Evolutionary conservation across 2,113 vertebrate genomes (phyloP).

Genomic region (Notarius lentiginosus): DNA sequence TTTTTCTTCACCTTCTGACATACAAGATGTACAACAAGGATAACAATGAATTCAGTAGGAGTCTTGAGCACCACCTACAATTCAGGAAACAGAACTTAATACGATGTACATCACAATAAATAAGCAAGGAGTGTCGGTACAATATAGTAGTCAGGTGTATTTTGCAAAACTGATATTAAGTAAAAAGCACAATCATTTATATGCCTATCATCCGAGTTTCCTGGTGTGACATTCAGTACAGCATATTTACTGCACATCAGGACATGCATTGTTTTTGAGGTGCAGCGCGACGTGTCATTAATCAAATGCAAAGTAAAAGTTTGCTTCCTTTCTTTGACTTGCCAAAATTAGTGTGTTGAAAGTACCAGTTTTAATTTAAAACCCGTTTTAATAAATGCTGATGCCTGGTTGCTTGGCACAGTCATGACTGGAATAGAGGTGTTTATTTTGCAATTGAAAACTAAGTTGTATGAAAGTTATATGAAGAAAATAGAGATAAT

Average conservation of each 20-base stretch:
- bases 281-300: background rate
- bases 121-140: too few relatives aligned
- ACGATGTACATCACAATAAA: background rate
- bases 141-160: background rate
- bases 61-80: background rate
- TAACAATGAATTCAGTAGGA: background rate
- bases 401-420: background rate
- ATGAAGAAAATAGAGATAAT: background rate
- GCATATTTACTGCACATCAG: slow-evolving; percentile 3
- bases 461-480: background rate
- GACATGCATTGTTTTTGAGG: background rate
- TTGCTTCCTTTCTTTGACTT: background rate
- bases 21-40: too few relatives aligned
- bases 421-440: background rate
- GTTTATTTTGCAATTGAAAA: background rate
- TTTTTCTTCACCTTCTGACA: too few relatives aligned
- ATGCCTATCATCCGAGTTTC: background rate
- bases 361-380: background rate
- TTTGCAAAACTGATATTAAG: background rate
- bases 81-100: background rate
- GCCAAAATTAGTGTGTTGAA: background rate
- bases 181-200: background rate
- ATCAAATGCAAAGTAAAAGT: background rate
- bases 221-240: slow-evolving; percentile 8
- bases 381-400: background rate